Conservation (phyloP, 1,140 invertebrate genomes). For the Heliothis virescens region DNA sequence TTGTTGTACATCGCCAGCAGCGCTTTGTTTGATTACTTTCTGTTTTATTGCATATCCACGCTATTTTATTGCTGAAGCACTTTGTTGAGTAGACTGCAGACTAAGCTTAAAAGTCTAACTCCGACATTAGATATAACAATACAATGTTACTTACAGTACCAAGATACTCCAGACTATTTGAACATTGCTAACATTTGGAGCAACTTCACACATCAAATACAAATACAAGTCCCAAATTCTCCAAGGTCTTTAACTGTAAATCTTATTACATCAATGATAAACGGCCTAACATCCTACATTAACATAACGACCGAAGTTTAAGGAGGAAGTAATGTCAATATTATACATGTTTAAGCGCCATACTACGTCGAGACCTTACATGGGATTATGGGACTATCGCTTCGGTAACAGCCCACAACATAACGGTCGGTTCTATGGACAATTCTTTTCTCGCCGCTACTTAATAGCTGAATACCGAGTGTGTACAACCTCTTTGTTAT, state of each 20-base stretch:
- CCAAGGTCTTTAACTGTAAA: conserved; percentile 34
- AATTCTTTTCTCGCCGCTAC: conserved; percentile 44
- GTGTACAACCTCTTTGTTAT: neutral
- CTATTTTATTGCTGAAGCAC: no score
- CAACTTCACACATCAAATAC: conserved; percentile 7
- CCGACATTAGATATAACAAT: no score
- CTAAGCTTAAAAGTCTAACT: no score
- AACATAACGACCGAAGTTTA: conserved; percentile 41
- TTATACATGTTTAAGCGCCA: conserved; percentile 38
- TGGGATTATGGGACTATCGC: conserved; percentile 37
- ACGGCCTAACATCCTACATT: conserved; percentile 29
- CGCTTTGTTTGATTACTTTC: neutral
- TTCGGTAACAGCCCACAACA: conserved; percentile 25
- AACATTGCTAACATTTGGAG: conserved; percentile 14
- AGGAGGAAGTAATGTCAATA: conserved; percentile 41
- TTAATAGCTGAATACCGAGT: conserved; percentile 43
- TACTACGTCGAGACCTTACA: conserved; percentile 4
- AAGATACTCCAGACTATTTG: neutral
- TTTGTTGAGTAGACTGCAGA: no score
- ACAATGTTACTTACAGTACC: neutral
- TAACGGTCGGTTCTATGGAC: conserved; percentile 49
- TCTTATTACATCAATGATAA: conserved; percentile 38
- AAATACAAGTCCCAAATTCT: conserved; percentile 13
- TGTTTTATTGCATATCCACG: neutral
- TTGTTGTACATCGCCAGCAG: neutral